phyloP scores from a whole-genome alignment of 1,140 invertebrate species.

The Pseudobourletiella spinata region DNA sequence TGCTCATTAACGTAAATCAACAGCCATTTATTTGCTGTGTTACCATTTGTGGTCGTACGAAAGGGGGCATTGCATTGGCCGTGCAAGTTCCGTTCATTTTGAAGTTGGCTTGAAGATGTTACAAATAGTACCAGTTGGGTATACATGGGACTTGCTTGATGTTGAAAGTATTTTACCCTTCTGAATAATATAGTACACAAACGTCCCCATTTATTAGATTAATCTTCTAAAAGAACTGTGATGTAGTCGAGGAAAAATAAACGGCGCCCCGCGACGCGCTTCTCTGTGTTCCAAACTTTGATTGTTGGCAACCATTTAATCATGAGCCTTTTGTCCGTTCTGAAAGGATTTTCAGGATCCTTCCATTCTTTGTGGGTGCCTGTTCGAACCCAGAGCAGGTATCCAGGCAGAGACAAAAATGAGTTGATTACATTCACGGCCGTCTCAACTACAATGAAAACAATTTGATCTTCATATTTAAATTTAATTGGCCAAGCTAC shows the following conservation, averaged over 20 bases:
- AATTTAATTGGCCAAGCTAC: background rate
- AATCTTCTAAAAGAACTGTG: background rate
- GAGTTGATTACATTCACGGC: too few relatives aligned
- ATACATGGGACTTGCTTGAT: too few relatives aligned
- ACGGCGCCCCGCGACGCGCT: background rate
- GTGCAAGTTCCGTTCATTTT: too few relatives aligned
- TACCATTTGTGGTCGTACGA: too few relatives aligned
- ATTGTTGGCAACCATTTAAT: background rate
- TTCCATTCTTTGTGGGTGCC: background rate
- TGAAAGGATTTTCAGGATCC: constrained; percentile 3
- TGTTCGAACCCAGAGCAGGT: constrained; percentile 2
- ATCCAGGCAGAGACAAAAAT: background rate
- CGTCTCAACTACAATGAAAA: background rate
- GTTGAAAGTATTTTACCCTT: too few relatives aligned
- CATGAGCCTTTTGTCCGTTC: background rate
- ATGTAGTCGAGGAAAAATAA: background rate
- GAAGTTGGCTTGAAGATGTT: too few relatives aligned
- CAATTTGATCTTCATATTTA: background rate
- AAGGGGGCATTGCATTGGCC: too few relatives aligned
- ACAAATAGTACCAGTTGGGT: too few relatives aligned
- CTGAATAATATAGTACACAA: too few relatives aligned
- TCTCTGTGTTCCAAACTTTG: constrained; percentile 7
- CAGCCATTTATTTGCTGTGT: too few relatives aligned
- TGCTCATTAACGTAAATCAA: too few relatives aligned
- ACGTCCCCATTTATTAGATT: too few relatives aligned